Evolutionary conservation across 2,888 invertebrate species (phyloP).

Genomic region (Lymantria monacha): DNA sequence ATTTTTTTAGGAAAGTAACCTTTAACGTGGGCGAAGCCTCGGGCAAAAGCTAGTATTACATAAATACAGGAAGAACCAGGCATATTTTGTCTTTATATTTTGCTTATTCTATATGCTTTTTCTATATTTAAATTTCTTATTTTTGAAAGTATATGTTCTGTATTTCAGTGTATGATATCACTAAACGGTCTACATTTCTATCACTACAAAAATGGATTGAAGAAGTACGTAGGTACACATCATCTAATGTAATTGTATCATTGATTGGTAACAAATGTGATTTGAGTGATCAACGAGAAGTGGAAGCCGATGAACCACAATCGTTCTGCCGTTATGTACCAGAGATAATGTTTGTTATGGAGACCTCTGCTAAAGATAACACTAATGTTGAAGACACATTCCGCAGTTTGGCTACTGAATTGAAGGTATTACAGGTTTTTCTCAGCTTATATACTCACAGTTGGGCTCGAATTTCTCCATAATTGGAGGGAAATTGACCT

Average conservation of each 20-base stretch:
- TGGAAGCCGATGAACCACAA: constrained; percentile 93
- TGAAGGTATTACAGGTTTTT: constrained; percentile 82
- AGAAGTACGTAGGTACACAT: constrained; percentile 96
- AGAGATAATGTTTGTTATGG: constrained; percentile 92
- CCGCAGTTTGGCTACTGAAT: constrained; percentile 91
- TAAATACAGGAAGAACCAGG: too few relatives aligned
- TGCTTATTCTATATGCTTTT: too few relatives aligned
- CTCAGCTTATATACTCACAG: too few relatives aligned
- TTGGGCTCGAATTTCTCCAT: too few relatives aligned
- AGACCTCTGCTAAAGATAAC: constrained; percentile 95
- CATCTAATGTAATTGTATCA: constrained; percentile 94
- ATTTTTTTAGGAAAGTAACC: too few relatives aligned
- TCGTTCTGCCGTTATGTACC: constrained; percentile 93
- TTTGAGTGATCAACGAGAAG: constrained; percentile 89
- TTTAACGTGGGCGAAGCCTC: too few relatives aligned
- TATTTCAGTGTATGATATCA: constrained; percentile 93
- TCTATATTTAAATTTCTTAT: neutral
- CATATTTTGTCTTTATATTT: too few relatives aligned
- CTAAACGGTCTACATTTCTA: constrained; percentile 94
- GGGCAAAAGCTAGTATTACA: too few relatives aligned
- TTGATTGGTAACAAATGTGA: constrained; percentile 97
- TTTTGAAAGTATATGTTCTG: neutral
- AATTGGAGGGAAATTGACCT: too few relatives aligned
- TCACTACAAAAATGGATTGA: constrained; percentile 97
- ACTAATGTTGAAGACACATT: constrained; percentile 95